Base-by-base conservation (phyloP, 2,113 vertebrate genomes). In the Bombycilla garrulus region DNA sequence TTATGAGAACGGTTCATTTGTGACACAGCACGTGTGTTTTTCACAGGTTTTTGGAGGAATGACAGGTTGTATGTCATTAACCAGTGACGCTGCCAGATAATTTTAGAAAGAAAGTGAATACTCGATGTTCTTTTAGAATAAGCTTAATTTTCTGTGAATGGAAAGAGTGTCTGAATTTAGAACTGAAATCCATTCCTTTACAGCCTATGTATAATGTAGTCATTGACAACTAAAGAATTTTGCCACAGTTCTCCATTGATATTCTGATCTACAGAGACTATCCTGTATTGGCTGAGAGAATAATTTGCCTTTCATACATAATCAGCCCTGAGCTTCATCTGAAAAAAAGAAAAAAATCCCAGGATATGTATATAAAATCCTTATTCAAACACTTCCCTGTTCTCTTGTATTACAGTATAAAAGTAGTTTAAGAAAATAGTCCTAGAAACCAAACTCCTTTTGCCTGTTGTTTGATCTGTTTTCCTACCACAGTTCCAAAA, bases 131-230 rank as follows among this genome's bases (percentile, higher is more conserved):
- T 53, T 84, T 77, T 51, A 58, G 69, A 95, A 40, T 48, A 91
- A 90, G 38, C 93, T 96, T 95, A 86, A 95, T 96, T 95, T 96
- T 96, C 96, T 95, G 74, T 80, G 84, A 96, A 88, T 94, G 66
- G 79, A 73, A 97, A 96, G 82, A 85, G 56, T 85, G 76, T 84
- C 94, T 81, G 82, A 94, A 95, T 95, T 96, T 94, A 96, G 94
- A 97, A 95, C 23, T 35, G 91, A 97, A 96, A 82, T 92, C 83
- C 77, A 81, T 94, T 92, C 21, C 91, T 97, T 95, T 91, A 57
- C 47, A 89, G 66, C 35, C 81, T 61, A 42, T 91, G 35, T 67
- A 72, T 90, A 95, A 95, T 79, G 71, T 54, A 81, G 86, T 84
- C 86, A 92, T 83, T 92, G 84, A 91, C 79, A 92, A 44, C 56